These are phyloP conservation scores for Holothuria leucospilota DNA, from an alignment of 53 echinoderm and acorn worm species.

Conservation along the genomic window DNA sequence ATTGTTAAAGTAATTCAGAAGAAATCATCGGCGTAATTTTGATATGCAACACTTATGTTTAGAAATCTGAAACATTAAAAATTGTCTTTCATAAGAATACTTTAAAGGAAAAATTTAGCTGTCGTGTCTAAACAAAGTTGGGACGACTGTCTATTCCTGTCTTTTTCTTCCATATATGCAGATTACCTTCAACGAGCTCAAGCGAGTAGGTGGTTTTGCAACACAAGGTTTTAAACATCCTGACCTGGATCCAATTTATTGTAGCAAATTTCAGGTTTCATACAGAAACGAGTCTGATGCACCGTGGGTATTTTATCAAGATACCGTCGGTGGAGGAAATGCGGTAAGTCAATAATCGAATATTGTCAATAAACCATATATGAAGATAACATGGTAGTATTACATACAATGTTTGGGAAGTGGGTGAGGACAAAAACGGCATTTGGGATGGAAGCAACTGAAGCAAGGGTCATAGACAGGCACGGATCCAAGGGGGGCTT, in stretches of 20 bases:
- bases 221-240: constrained; percentile 85
- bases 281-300: constrained; percentile 50
- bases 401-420: too few species aligned
- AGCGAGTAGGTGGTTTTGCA: constrained; percentile 71
- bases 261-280: constrained; percentile 70
- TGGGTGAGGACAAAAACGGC: too few species aligned
- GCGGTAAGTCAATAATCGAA: not conserved
- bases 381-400: not conserved
- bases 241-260: constrained; percentile 73
- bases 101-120: too few species aligned
- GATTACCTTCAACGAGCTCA: constrained; percentile 77
- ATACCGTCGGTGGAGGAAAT: not conserved
- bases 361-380: not conserved
- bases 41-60: not conserved
- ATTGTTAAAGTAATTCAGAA: too few species aligned
- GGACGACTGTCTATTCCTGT: not conserved
- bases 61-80: not conserved
- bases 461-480: too few species aligned
- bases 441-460: too few species aligned
- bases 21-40: too few species aligned
- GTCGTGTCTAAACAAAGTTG: too few species aligned
- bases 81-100: too few species aligned
- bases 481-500: too few species aligned
- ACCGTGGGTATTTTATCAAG: constrained; percentile 7
- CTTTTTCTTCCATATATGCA: constrained; percentile 9